Conservation (phyloP, 2,888 invertebrate species). For the Diloba caeruleocephala region DNA sequence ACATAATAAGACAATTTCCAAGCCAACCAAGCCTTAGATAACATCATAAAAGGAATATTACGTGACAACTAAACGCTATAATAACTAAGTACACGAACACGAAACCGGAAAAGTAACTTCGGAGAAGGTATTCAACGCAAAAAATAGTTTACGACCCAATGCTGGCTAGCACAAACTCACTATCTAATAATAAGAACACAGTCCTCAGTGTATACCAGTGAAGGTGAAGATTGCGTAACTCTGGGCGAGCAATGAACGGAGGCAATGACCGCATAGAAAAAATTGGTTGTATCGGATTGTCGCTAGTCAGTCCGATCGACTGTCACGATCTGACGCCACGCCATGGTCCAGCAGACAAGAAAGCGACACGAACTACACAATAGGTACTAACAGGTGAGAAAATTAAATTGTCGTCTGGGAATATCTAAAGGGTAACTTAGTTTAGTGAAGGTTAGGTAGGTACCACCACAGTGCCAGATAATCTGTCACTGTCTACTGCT, state of each 20-base stretch:
- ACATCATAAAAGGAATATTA: constrained; percentile 10
- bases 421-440: background rate
- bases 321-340: constrained; percentile 59
- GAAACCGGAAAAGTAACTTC: constrained; percentile 63
- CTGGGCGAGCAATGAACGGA: constrained; percentile 62
- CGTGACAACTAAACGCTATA: constrained; percentile 25
- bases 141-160: constrained; percentile 36
- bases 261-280: constrained; percentile 70
- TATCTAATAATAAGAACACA: constrained; percentile 7
- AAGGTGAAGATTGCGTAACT: constrained; percentile 58
- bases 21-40: background rate
- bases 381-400: constrained; percentile 32
- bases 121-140: constrained; percentile 46
- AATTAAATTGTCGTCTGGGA: constrained; percentile 9
- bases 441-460: background rate
- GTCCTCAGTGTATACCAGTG: constrained; percentile 50
- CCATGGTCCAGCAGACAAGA: constrained; percentile 48
- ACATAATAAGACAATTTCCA: background rate
- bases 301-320: constrained; percentile 49
- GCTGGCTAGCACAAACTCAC: constrained; percentile 6
- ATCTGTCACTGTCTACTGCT: too few relatives aligned
- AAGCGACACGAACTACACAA: constrained; percentile 47
- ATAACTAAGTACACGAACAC: constrained; percentile 44
- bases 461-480: too few relatives aligned
- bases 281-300: constrained; percentile 50